Percentiles rank a stretch among this genome's conserved stretches.
Conservation (phyloP, 1,140 invertebrate species). For the Lepidurus couesii region DNA sequence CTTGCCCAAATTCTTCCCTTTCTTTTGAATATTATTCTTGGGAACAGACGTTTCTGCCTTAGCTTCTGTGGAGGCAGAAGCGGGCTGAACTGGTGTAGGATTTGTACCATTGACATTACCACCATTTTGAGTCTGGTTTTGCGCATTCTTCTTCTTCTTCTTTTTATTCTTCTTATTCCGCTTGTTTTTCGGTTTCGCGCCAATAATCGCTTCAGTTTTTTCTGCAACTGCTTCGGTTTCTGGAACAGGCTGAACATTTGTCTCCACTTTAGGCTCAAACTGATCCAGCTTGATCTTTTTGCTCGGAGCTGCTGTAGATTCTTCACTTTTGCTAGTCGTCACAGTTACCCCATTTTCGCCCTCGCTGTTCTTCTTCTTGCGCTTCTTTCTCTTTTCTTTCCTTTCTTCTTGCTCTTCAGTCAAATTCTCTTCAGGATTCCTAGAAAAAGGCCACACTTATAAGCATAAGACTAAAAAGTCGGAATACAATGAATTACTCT, state of each 20-base stretch:
- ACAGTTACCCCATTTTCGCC: conserved; percentile 32
- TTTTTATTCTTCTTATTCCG: conserved; percentile 37
- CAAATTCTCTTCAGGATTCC: conserved; percentile 27
- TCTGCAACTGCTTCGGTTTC: background rate
- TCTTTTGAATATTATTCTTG: conserved; percentile 28
- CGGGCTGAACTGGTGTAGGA: conserved; percentile 38
- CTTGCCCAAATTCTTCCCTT: conserved; percentile 38
- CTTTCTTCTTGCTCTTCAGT: conserved; percentile 35
- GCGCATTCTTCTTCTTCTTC: conserved; percentile 39
- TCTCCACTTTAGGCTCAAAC: conserved; percentile 39
- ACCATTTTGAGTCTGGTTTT: conserved; percentile 36
- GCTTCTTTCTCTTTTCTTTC: conserved; percentile 33
- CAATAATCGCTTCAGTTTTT: conserved; percentile 6
- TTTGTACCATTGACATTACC: conserved; percentile 31
- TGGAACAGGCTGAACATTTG: conserved; percentile 32
- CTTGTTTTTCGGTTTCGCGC: background rate
- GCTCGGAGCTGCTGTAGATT: conserved; percentile 34
- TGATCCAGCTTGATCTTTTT: conserved; percentile 36
- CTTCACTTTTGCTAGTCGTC: conserved; percentile 23
- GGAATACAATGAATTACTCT: conserved; percentile 42
- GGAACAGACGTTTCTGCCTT: conserved; percentile 37
- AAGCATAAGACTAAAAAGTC: background rate
- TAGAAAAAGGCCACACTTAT: background rate
- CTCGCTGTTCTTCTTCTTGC: conserved; percentile 32
- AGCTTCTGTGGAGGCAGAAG: conserved; percentile 38